Conservation (phyloP, 1,140 invertebrate genomes). For the Paraescarpia echinospica region DNA sequence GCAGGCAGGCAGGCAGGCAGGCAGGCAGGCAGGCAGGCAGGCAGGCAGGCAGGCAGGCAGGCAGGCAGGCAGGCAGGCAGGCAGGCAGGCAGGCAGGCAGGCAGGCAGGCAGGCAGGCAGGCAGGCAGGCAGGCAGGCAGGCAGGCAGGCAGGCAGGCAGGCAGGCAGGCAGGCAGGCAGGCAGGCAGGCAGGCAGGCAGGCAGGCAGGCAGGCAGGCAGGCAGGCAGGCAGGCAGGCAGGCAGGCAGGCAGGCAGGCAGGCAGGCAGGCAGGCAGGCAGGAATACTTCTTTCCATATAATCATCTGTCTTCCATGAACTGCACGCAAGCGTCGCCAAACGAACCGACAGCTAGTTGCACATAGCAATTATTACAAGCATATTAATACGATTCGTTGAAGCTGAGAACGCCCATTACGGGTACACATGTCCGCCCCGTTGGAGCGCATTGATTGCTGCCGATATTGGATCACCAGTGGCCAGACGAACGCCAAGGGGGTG, state of each 20-base stretch:
- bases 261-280: conserved; percentile 11
- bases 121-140: neutral
- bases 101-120: neutral
- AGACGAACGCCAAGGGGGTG: too few relatives aligned
- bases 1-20: neutral
- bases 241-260: conserved; percentile 10
- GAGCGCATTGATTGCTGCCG: too few relatives aligned
- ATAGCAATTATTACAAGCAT: too few relatives aligned
- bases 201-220: neutral
- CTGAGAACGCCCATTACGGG: too few relatives aligned
- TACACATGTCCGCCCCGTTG: too few relatives aligned
- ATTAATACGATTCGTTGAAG: too few relatives aligned
- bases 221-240: conserved; percentile 1
- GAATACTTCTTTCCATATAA: too few relatives aligned
- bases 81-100: conserved; percentile 14
- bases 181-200: neutral
- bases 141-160: neutral
- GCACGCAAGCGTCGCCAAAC: too few relatives aligned
- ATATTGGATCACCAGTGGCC: too few relatives aligned
- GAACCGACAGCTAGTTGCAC: too few relatives aligned
- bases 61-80: conserved; percentile 3
- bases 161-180: neutral
- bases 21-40: neutral
- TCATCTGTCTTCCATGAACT: too few relatives aligned
- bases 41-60: conserved; percentile 1